Evolutionary conservation across 2,888 invertebrate species (phyloP), one percentile per base, ranked within the genome.

Genomic region (Eucera pruinosa): DNA sequence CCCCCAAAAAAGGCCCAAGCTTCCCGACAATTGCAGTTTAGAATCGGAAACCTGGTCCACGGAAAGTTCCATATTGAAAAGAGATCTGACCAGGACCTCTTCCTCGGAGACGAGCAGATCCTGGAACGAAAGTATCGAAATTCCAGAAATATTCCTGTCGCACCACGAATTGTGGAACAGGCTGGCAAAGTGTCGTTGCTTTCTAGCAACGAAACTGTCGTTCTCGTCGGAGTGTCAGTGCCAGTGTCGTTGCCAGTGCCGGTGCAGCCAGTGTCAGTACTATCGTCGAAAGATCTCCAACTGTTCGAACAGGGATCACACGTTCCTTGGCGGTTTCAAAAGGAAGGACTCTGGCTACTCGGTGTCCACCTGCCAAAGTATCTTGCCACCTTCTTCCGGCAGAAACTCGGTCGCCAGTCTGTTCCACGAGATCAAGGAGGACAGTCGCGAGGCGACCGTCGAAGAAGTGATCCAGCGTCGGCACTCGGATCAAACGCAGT

Each of bases 361-460:
- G 15, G 81, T 89, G 50, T 89, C 90, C 25, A 90, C 90, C 52
- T 90, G 89, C 71, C 90, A 90, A 76, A 90, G 88, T 62, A 82
- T 85, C 23, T 76, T 90, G 52, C 81, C 86, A 11, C 79, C 86
- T 11, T 88, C 83, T 41, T 87, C 88, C 45, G 83, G 74, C 64
- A 80, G 84, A 66, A 90, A 87, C 78, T 90, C 90, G 4, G 61
- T 70, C 20, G 76, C 61, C 20, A 82, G 85, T 20, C 62, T 87
- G 55, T 83, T 74, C 57, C 83, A 61, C 15, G 79, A 82, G 52
- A 58, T 47, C 78, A 76, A 48, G 41, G 78, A 73, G 52, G 64
- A 70, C 18, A 36, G 39, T 48, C 64, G 65, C 52, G 69, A 41
- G 23, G 52, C 50, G 20, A 68, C 52, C 45, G 58, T 70, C 43